Conservation (phyloP, 2,888 invertebrate genomes). For the Parnassius mnemosyne region DNA sequence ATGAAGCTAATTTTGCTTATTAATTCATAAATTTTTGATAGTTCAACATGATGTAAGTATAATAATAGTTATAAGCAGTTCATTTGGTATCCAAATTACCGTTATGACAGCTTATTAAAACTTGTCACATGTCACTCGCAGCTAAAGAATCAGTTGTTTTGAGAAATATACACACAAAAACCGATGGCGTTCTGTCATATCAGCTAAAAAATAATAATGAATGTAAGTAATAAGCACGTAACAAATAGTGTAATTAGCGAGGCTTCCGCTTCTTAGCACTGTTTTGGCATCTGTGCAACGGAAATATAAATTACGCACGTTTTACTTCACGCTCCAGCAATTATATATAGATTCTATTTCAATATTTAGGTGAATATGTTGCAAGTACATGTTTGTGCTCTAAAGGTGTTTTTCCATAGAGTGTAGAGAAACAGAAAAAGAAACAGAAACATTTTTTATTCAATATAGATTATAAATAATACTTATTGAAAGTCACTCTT, state of each 20-base stretch:
- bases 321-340: slow-evolving; percentile 28
- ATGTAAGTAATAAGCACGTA: slow-evolving; percentile 21
- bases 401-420: slow-evolving; percentile 3
- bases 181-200: not conserved
- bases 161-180: not conserved
- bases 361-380: slow-evolving; percentile 25
- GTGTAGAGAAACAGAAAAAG: too few species aligned
- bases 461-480: too few species aligned
- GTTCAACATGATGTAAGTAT: too few species aligned
- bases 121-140: not conserved
- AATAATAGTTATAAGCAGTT: too few species aligned
- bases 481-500: too few species aligned
- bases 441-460: too few species aligned
- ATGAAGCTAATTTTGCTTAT: too few species aligned
- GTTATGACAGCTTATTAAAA: too few species aligned
- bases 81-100: too few species aligned
- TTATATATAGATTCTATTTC: slow-evolving; percentile 34
- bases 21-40: too few species aligned
- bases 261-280: slow-evolving; percentile 37
- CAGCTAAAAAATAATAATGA: not conserved
- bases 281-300: slow-evolving; percentile 39
- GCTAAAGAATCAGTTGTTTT: too few species aligned
- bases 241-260: slow-evolving; percentile 38
- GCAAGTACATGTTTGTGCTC: slow-evolving; percentile 8
- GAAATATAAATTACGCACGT: slow-evolving; percentile 40